Evolutionary conservation across 23 tunicate genomes (phyloP), one percentile per base, ranked within the genome.

Genomic region (Halocynthia roretzi): DNA sequence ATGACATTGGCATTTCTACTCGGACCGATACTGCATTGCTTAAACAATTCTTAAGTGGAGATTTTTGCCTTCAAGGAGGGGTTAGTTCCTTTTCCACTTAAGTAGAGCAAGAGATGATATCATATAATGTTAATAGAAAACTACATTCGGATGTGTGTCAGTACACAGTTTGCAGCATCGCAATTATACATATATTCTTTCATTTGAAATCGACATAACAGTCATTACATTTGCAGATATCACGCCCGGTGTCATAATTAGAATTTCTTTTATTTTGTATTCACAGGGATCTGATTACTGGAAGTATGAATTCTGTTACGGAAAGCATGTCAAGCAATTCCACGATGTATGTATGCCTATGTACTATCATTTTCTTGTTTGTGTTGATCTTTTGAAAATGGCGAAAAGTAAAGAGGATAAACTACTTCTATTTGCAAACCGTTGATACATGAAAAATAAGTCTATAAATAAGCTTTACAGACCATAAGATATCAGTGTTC

Each of bases 221-320:
- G 44, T 31, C 4, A 31, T 31, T 31, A 4, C 44, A 31, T 31
- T 31, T 31, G 44, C 44, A 31, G 44, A 60, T 17, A 1, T 15
- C 64, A 17, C 4, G 4, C 17, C n/a, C 4, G 17, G 64, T 60
- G 64, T 60, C 17, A n/a, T 60, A 1, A 1, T 60, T 17, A 17
- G 64, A 60, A 60, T 67, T 31, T 31, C 1, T 31, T 31, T 31
- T 31, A 31, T 31, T 31, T 31, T 31, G 44, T 31, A 31, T 31
- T 31, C 44, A 11, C 71, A 67, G 56, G 55, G 56, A 21, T 67
- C 77, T 77, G 95, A 91, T 15, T 88, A 95, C 95, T 94, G 99
- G 99, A 84, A 86, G 83, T 82, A 69, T 76, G 99, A 94, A 52
- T 94, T 77, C 60, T 94, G 99, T 61, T 94, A 94, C 75, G 95